A percentile compares a stretch with the other conserved stretches of the same genome.
phyloP scores from a whole-genome alignment of 2,113 vertebrate species.

The Hyla sarda region DNA sequence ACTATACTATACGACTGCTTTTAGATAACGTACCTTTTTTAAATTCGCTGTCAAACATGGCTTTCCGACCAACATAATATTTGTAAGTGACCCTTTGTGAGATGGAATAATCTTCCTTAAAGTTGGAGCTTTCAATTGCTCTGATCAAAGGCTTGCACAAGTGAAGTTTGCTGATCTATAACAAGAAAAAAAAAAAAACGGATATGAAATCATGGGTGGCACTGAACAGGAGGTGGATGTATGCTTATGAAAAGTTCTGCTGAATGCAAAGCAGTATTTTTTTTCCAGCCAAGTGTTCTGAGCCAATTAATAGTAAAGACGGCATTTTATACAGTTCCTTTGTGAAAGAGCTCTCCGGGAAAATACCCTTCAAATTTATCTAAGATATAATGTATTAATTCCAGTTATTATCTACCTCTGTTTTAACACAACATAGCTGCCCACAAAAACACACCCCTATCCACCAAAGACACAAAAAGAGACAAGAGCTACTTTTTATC shows the following conservation, averaged over 20 bases:
- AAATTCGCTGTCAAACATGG: conserved; percentile 98
- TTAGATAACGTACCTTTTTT: conserved; percentile 80
- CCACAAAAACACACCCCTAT: too few species aligned
- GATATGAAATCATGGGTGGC: not conserved
- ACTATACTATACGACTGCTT: not conserved
- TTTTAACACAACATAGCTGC: too few species aligned
- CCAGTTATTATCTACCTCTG: too few species aligned
- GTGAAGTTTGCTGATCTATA: conserved; percentile 95
- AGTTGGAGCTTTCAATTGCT: conserved; percentile 96
- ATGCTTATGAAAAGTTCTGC: too few species aligned
- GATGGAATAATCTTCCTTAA: conserved; percentile 91
- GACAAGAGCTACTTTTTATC: too few species aligned
- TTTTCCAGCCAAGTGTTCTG: too few species aligned
- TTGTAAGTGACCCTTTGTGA: conserved; percentile 94
- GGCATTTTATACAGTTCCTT: not conserved
- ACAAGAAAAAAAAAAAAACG: conserved; percentile 22
- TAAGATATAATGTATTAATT: too few species aligned
- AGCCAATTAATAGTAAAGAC: too few species aligned
- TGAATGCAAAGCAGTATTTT: too few species aligned
- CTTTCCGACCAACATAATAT: conserved; percentile 96
- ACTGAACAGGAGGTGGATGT: not conserved
- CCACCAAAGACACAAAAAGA: too few species aligned
- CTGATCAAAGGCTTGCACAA: conserved; percentile 96
- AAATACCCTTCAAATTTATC: too few species aligned
- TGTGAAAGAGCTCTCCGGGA: too few species aligned